phyloP scores from a whole-genome alignment of 2,113 vertebrate species.

The Passer domesticus region DNA sequence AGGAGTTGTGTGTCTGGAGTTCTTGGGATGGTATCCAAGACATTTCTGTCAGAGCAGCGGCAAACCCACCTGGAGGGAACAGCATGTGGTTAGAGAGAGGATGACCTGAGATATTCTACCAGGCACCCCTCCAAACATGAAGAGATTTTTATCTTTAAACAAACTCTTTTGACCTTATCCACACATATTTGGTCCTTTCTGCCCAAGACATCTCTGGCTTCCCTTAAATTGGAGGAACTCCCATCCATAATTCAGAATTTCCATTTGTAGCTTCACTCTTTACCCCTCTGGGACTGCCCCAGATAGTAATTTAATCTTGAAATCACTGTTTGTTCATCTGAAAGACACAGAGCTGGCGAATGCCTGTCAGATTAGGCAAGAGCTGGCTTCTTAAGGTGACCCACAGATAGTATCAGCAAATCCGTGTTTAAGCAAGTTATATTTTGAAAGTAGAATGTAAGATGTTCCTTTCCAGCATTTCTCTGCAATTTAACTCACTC shows the following conservation, averaged over 20 bases:
- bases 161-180: not conserved
- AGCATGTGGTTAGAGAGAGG: not conserved
- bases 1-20: not conserved
- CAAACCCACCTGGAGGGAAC: not conserved
- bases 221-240: not conserved
- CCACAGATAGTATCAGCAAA: not conserved
- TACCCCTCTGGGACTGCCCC: not conserved
- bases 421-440: not conserved
- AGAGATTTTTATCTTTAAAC: not conserved
- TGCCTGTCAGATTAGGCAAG: not conserved
- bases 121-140: not conserved
- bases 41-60: not conserved
- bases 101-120: not conserved
- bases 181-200: not conserved
- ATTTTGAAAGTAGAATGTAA: not conserved
- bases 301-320: conserved; percentile 6
- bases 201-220: not conserved
- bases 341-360: not conserved
- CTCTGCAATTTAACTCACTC: not conserved
- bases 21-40: not conserved
- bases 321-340: conserved; percentile 3
- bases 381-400: not conserved
- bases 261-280: not conserved
- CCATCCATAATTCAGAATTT: not conserved
- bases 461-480: not conserved